Base-by-base conservation (phyloP, 1,140 invertebrate genomes). In the Meteorus sp. region DNA sequence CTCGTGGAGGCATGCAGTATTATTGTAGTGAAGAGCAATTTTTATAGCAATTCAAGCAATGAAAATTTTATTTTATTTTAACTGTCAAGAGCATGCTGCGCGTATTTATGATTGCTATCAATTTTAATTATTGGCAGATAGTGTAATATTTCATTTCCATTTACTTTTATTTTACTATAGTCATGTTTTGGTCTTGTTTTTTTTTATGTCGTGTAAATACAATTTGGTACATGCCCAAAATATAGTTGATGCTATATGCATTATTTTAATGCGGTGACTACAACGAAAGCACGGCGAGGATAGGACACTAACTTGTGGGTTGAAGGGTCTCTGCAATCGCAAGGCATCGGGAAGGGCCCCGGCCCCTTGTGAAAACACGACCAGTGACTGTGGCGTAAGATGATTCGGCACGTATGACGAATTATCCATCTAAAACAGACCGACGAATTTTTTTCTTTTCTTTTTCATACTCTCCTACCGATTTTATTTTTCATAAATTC, bases 291-390 rank as follows among this genome's bases (percentile, higher is more conserved):
- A 51, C 48, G 51, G 25, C 35, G 19, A 62, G 35, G 53, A 35
- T 44, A 33, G 37, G 27, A 59, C 66, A 80, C 78, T 81, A 79
- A 87, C 84, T 84, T 86, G 85, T 75, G 85, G 83, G 76, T 85
- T 85, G 79, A 89, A 87, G 69, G 87, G 86, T 80, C 88, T 82
- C 82, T 88, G 86, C 81, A 89, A 86, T 82, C 86, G 82, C 67
- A 89, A 80, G 63, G 86, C 87, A 75, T 91, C 89, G 71, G 88
- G 85, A 73, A 89, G 83, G 62, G 85, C 85, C 69, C 85, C 86
- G 70, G 87, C 86, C 79, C n/a, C n/a, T n/a, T 90, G 88, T 62
- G 89, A 91, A 73, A 92, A 86, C 56, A 92, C 89, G 80, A 92
- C 90, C 74, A 91, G 81, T 71, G 88, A 86, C 62, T 89, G 89